phyloP scores from a whole-genome alignment of 2,797 vertebrate genomes.

The Gymnodraco acuticeps region DNA sequence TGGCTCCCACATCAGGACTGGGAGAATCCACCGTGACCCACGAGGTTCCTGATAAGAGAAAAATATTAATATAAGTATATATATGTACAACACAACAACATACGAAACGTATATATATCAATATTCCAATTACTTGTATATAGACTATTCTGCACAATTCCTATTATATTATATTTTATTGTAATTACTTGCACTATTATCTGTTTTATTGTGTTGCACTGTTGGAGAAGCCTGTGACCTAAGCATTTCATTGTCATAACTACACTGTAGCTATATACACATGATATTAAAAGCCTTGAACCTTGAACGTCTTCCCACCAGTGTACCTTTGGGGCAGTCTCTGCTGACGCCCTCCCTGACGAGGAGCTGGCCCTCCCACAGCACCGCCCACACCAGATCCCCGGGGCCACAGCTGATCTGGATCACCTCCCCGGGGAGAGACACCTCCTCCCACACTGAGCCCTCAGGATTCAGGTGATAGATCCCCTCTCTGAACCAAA shows the following conservation, averaged over 20 bases:
- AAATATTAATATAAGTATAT: neutral
- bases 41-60: constrained; percentile 76
- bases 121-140: too few species aligned
- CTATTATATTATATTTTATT: too few species aligned
- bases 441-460: constrained; percentile 88
- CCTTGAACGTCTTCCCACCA: too few species aligned
- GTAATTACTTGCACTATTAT: too few species aligned
- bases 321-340: constrained; percentile 91
- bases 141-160: too few species aligned
- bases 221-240: too few species aligned
- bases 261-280: too few species aligned
- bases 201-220: too few species aligned
- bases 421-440: constrained; percentile 92
- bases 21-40: constrained; percentile 94
- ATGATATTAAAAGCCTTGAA: too few species aligned
- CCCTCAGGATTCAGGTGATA: constrained; percentile 93
- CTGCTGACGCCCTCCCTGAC: constrained; percentile 93
- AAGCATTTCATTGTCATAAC: too few species aligned
- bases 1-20: constrained; percentile 88
- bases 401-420: constrained; percentile 96
- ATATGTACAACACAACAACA: neutral
- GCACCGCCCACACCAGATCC: constrained; percentile 95
- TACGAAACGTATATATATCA: neutral
- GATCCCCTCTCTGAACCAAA: constrained; percentile 95
- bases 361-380: constrained; percentile 96